Evolutionary conservation across 2,888 invertebrate genomes (phyloP), one percentile per base, ranked within the genome.

Genomic region (Volucella zonaria): DNA sequence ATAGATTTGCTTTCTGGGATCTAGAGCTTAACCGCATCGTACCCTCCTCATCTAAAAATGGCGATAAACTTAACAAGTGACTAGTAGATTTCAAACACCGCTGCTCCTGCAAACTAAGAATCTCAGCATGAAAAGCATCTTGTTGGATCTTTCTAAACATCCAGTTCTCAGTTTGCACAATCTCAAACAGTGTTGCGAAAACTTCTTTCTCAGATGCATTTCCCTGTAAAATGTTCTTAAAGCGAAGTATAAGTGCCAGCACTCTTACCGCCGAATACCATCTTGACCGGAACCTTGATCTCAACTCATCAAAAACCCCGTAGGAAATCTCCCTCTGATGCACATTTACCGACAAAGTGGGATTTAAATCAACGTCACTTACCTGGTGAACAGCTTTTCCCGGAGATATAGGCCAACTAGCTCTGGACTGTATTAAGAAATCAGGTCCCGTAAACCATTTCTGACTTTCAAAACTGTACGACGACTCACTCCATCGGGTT

Each of bases 71-170:
- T 4, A 52, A 18, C 12, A 54, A 15, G 1, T 18, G 15, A 43
- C 62, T 71, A 4, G 51, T 18, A 11, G 40, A 11, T 1, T 15
- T 3, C 42, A 43, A 31, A 31, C 43, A 8, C 40, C 15, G 10
- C 3, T 15, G 2, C 0, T 18, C 10, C 10, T 14, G 38, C 10
- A 64, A 11, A 11, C 64, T 45, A 11, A 9, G 10, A 10, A 75
- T 15, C 2, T 75, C 75, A 11, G 51, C 49, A 3, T n/a, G 38
- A 18, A 76, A 76, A 2, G 40, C 56, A 1, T 56, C 74, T 38
- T 56, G 18, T 43, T 75, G 75, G 8, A 66, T 66, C 2, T 67
- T 59, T 8, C 66, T 42, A 59, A 76, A 66, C n/a, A 67, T 8
- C 43, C 56, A 56, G 12, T 54, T 3, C 61, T 49, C 51, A 47